Evolutionary conservation across 2,888 invertebrate genomes (phyloP).

Genomic region (Onthophagus sagittarius): DNA sequence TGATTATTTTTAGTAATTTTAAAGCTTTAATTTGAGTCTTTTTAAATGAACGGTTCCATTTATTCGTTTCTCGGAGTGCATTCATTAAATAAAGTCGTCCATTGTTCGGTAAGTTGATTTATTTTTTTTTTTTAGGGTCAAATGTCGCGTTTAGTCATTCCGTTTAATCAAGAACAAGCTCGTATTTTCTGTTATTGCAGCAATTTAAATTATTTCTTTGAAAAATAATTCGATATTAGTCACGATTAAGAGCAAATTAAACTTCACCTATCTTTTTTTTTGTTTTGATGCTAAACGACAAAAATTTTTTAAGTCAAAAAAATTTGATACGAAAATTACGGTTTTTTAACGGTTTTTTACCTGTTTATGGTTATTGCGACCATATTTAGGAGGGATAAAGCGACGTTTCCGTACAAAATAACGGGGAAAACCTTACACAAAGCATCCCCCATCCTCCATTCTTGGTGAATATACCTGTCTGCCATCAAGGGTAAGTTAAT

Average conservation of each 20-base stretch:
- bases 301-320: no score
- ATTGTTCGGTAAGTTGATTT: neutral
- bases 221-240: neutral
- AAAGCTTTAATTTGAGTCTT: neutral
- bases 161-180: neutral
- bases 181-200: neutral
- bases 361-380: slow-evolving; percentile 86
- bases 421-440: slow-evolving; percentile 83
- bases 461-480: slow-evolving; percentile 73
- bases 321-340: slow-evolving; percentile 30
- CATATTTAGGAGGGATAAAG: slow-evolving; percentile 82
- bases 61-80: neutral
- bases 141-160: neutral
- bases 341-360: slow-evolving; percentile 51
- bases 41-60: neutral
- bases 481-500: slow-evolving; percentile 83
- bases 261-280: no score
- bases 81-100: neutral
- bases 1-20: slow-evolving; percentile 6
- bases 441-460: slow-evolving; percentile 73
- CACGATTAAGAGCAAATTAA: no score
- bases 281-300: no score
- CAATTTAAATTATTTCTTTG: neutral
- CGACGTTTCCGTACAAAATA: slow-evolving; percentile 86
- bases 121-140: neutral